A percentile compares a stretch with the other conserved stretches of the same genome.
Evolutionary conservation across 2,113 vertebrate species (phyloP).

Genomic region (Apistogramma diplotaenia): DNA sequence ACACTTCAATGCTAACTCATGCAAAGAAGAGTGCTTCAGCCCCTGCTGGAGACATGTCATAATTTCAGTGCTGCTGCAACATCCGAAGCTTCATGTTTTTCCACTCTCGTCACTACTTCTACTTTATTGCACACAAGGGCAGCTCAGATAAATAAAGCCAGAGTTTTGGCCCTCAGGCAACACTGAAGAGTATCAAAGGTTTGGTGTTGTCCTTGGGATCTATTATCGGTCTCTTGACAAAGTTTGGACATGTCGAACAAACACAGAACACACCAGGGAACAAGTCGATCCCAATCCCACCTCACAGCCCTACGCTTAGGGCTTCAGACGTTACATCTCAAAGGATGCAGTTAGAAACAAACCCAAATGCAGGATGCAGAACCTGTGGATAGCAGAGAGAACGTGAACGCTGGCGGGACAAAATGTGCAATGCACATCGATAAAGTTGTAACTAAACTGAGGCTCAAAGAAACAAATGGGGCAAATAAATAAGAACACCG

Average conservation of each 20-base stretch:
- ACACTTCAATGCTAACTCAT: constrained; percentile 28
- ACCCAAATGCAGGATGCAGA: background rate
- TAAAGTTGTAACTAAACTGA: background rate
- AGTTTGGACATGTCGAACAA: constrained; percentile 1
- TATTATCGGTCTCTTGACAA: background rate
- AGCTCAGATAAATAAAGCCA: background rate
- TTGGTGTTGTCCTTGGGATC: background rate
- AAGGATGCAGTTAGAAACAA: background rate
- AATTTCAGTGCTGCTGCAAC: background rate
- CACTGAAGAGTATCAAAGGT: background rate
- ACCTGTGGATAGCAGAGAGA: background rate
- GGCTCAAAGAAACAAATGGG: background rate
- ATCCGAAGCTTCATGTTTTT: background rate
- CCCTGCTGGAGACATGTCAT: constrained; percentile 1
- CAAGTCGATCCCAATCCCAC: background rate
- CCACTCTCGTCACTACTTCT: background rate
- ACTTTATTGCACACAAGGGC: background rate
- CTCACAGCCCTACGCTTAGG: constrained; percentile 7
- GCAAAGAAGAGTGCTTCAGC: constrained; percentile 21
- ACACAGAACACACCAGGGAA: background rate
- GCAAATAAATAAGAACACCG: background rate
- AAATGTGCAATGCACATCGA: background rate
- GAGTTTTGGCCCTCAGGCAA: background rate
- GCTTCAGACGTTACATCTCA: constrained; percentile 1
- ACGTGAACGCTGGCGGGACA: background rate